Percentiles rank a stretch among this genome's conserved stretches.
Conservation (phyloP, 2,888 invertebrate species). For the Dendrolimus pini region DNA sequence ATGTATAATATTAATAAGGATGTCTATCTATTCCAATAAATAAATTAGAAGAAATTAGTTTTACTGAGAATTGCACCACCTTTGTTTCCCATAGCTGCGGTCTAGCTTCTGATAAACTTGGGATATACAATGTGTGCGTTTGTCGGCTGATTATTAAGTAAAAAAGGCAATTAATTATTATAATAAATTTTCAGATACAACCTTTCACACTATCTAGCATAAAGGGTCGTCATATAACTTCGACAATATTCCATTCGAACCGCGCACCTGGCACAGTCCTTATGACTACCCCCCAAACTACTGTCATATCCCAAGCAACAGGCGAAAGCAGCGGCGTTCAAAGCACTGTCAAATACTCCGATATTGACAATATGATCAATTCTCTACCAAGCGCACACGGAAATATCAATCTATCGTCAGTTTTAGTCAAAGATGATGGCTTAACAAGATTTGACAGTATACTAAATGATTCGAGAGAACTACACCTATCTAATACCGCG, state of each 20-base stretch:
- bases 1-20: no score
- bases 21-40: no score
- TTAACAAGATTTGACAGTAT: slow-evolving; percentile 51
- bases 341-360: slow-evolving; percentile 44
- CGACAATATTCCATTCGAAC: slow-evolving; percentile 58
- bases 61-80: no score
- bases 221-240: slow-evolving; percentile 57
- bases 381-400: slow-evolving; percentile 35
- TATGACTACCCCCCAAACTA: slow-evolving; percentile 56
- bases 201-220: slow-evolving; percentile 53
- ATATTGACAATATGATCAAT: slow-evolving; percentile 57
- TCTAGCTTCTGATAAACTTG: no score
- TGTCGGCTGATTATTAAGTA: no score
- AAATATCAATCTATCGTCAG: slow-evolving; percentile 42
- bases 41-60: no score
- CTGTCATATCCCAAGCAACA: slow-evolving; percentile 60
- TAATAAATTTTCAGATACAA: slow-evolving; percentile 44
- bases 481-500: slow-evolving; percentile 48
- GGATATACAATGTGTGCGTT: no score
- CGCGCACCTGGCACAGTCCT: slow-evolving; percentile 59
- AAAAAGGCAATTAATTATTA: neutral
- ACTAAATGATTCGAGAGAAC: slow-evolving; percentile 48
- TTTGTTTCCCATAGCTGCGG: no score
- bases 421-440: slow-evolving; percentile 53
- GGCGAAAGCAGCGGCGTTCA: slow-evolving; percentile 31